A percentile compares a stretch with the other conserved stretches of the same genome.
phyloP scores from a whole-genome alignment of 2,888 invertebrate species.

The Chrysopilus asiliformis region DNA sequence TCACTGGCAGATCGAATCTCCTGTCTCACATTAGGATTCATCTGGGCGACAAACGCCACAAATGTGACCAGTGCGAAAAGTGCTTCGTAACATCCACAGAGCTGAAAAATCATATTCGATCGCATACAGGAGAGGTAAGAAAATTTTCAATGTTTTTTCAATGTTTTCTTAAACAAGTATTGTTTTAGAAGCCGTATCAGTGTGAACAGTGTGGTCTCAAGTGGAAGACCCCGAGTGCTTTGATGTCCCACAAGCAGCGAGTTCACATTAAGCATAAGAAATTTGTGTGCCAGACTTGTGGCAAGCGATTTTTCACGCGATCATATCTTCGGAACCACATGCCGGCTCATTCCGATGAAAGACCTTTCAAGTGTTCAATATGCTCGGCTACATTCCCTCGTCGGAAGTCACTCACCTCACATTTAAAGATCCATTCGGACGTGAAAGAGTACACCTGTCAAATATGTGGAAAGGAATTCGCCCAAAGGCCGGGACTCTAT shows the following conservation, averaged over 20 bases:
- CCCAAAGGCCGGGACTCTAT: too few relatives aligned
- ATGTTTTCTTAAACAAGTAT: too few relatives aligned
- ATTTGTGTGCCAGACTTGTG: too few relatives aligned
- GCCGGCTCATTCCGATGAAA: too few relatives aligned
- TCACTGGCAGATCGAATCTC: constrained; percentile 69
- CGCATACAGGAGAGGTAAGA: constrained; percentile 72
- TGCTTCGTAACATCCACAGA: constrained; percentile 54
- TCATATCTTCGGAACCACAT: too few relatives aligned
- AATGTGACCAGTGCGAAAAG: constrained; percentile 57
- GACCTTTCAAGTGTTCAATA: constrained; percentile 57
- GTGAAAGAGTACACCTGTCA: constrained; percentile 62
- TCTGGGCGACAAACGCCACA: constrained; percentile 58
- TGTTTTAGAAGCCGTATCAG: too few relatives aligned
- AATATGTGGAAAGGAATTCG: constrained; percentile 77
- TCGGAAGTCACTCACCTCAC: constrained; percentile 71
- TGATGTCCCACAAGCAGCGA: too few relatives aligned
- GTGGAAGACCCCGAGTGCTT: too few relatives aligned
- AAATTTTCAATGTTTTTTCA: too few relatives aligned
- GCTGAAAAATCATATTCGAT: constrained; percentile 68
- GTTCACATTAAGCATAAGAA: too few relatives aligned
- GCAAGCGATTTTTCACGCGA: too few relatives aligned
- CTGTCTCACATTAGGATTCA: constrained; percentile 70
- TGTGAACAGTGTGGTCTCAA: too few relatives aligned
- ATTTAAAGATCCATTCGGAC: constrained; percentile 63
- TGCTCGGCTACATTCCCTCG: constrained; percentile 72